Conservation (phyloP, 37 sponge, comb jelly and placozoan genomes). For the Halichondria panicea region DNA sequence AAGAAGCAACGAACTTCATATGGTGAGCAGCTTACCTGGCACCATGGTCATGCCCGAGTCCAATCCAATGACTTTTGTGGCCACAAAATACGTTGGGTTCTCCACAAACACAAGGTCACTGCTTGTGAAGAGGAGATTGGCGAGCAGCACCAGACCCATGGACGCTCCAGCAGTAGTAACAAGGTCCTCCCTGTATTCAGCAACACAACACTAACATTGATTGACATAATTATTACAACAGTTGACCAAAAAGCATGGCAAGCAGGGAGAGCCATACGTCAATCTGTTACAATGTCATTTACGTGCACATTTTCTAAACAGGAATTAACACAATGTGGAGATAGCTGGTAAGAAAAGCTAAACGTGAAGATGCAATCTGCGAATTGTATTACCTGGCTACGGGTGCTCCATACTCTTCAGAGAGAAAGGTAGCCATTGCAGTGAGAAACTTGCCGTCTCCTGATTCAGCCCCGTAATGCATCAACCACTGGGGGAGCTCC, state of each 20-base stretch:
- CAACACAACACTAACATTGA: too few relatives aligned
- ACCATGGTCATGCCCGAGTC: constrained; percentile 28
- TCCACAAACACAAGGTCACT: constrained; percentile 79
- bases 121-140: constrained; percentile 43
- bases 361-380: too few relatives aligned
- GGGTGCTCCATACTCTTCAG: constrained; percentile 47
- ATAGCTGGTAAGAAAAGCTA: too few relatives aligned
- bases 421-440: constrained; percentile 69
- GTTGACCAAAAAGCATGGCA: too few relatives aligned
- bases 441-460: constrained; percentile 39
- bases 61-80: constrained; percentile 23
- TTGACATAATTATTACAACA: too few relatives aligned
- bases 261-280: too few relatives aligned
- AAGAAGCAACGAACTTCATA: not conserved
- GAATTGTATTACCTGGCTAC: constrained; percentile 58
- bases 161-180: constrained; percentile 74
- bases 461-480: constrained; percentile 74
- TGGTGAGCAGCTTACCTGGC: not conserved
- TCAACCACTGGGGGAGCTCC: constrained; percentile 23
- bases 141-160: constrained; percentile 49
- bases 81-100: constrained; percentile 73
- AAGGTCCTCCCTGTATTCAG: constrained; percentile 59
- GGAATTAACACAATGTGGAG: too few relatives aligned
- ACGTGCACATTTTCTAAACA: too few relatives aligned
- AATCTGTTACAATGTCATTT: too few relatives aligned